These are phyloP conservation scores for Eristalis arbustorum DNA, from an alignment of 2,888 invertebrate species.

Conservation along the genomic window DNA sequence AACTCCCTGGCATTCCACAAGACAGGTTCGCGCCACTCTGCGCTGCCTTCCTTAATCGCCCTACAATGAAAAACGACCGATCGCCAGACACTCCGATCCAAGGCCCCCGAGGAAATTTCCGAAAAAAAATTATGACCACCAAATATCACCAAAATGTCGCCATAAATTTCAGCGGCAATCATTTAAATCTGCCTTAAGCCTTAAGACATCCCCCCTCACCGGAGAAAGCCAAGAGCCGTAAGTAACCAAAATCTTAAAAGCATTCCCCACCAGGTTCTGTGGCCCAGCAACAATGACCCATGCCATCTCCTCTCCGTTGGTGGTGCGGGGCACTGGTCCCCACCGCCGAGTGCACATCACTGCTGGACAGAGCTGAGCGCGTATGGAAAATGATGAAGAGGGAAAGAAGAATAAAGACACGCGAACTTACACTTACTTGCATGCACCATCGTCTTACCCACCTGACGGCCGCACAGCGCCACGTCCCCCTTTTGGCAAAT, in stretches of 20 bases:
- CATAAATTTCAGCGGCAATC: constrained; percentile 42
- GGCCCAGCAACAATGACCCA: neutral
- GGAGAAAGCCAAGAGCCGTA: neutral
- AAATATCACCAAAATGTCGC: constrained; percentile 17
- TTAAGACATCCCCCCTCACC: neutral
- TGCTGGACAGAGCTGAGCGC: neutral
- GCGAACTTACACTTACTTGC: neutral
- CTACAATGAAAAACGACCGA: neutral
- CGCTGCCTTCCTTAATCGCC: neutral
- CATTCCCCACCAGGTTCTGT: neutral
- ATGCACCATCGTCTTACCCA: neutral
- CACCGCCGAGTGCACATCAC: neutral
- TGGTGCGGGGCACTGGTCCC: neutral
- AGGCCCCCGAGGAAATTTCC: neutral
- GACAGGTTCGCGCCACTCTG: neutral
- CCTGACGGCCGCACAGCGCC: neutral
- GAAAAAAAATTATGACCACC: constrained; percentile 6
- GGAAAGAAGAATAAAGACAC: neutral
- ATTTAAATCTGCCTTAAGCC: constrained; percentile 29
- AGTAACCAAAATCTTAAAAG: constrained; percentile 34
- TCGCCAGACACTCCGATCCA: neutral
- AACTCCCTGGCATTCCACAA: neutral
- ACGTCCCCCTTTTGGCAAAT: neutral
- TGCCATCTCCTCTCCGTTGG: neutral
- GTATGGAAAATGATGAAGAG: neutral